Conservation (phyloP, 2,888 invertebrate species). For the Tachina lurida region DNA sequence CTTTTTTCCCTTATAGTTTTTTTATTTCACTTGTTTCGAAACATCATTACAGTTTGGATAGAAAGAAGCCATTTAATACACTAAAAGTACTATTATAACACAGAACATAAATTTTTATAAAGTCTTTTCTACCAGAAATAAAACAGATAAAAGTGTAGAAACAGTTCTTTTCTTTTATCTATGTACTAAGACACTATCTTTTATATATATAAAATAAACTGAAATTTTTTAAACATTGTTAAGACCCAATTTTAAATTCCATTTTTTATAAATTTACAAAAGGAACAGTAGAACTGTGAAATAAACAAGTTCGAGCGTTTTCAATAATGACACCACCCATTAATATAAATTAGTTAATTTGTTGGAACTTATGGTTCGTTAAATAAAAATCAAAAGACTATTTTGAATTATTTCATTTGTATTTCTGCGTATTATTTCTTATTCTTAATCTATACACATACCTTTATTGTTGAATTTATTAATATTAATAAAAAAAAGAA, state of each 20-base stretch:
- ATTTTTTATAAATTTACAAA: conserved; percentile 13
- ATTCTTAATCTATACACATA: not conserved
- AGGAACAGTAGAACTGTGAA: not conserved
- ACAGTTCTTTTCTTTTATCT: not conserved
- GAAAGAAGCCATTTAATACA: conserved; percentile 55
- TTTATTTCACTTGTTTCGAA: conserved; percentile 48
- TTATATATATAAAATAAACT: conserved; percentile 7
- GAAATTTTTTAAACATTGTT: not conserved
- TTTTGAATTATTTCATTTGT: conserved; percentile 13
- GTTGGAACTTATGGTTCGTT: conserved; percentile 7
- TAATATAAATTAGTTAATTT: conserved; percentile 5
- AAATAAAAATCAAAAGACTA: not conserved
- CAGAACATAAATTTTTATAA: conserved; percentile 47
- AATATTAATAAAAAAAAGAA: conserved; percentile 15
- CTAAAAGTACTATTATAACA: conserved; percentile 51
- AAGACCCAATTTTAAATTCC: conserved; percentile 13
- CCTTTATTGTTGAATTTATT: conserved; percentile 56
- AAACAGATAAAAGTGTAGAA: conserved; percentile 5
- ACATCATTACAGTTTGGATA: conserved; percentile 57
- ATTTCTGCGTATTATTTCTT: not conserved
- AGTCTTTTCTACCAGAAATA: conserved; percentile 43
- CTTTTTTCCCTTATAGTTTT: conserved; percentile 23
- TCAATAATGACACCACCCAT: not conserved
- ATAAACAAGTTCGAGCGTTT: not conserved
- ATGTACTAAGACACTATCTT: not conserved